These are phyloP conservation scores for Peromyscus nudipes DNA, from an alignment of 2,797 vertebrate species.

Conservation along the genomic window DNA sequence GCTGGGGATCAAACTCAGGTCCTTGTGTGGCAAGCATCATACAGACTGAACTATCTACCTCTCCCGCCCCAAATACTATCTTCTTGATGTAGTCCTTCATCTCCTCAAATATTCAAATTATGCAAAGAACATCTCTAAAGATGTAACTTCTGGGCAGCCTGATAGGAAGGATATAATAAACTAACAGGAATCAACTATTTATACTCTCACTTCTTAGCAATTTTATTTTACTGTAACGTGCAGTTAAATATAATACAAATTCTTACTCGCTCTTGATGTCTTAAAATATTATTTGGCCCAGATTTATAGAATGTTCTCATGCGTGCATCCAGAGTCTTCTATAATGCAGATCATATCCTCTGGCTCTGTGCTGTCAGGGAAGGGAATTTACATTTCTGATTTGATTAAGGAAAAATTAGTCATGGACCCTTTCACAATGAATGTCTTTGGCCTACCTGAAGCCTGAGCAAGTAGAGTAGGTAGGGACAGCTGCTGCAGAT, in stretches of 20 bases:
- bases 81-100: conserved; percentile 10
- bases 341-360: conserved; percentile 55
- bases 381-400: conserved; percentile 75
- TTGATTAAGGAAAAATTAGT: conserved; percentile 72
- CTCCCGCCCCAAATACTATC: background rate
- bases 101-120: conserved; percentile 43
- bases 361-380: conserved; percentile 70
- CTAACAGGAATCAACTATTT: conserved; percentile 64
- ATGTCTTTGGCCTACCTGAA: conserved; percentile 69
- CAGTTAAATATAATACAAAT: conserved; percentile 69
- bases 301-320: conserved; percentile 61
- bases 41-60: background rate
- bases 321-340: background rate
- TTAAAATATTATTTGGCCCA: conserved; percentile 70
- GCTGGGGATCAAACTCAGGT: background rate
- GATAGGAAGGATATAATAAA: conserved; percentile 48
- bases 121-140: conserved; percentile 21
- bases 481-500: conserved; percentile 61
- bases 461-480: conserved; percentile 64
- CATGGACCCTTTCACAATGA: conserved; percentile 44
- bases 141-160: conserved; percentile 58
- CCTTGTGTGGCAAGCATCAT: background rate
- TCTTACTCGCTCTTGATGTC: conserved; percentile 61
- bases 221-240: conserved; percentile 67
- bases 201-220: conserved; percentile 44